phyloP scores from a whole-genome alignment of 2,113 vertebrate genomes.

The Eclectus roratus region DNA sequence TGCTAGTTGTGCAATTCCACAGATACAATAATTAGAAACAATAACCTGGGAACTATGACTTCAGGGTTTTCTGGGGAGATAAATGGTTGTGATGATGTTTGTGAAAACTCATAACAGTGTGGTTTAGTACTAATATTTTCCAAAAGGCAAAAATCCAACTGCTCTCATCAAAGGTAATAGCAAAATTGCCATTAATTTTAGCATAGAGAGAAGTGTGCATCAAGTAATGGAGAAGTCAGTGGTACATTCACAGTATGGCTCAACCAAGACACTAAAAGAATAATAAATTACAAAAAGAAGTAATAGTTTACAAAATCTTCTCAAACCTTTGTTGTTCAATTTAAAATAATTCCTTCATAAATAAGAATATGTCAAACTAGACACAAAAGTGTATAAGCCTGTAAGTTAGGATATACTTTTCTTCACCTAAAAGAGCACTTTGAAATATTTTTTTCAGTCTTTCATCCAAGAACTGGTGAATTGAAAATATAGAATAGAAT shows the following conservation, averaged over 20 bases:
- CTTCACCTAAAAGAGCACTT: neutral
- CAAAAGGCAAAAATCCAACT: neutral
- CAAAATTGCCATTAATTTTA: neutral
- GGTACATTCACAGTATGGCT: neutral
- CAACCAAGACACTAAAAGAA: neutral
- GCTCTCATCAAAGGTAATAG: neutral
- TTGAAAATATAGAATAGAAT: neutral
- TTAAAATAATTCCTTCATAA: neutral
- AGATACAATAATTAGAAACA: neutral
- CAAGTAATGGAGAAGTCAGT: neutral
- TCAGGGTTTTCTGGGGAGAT: neutral
- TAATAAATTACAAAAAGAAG: neutral
- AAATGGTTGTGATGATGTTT: neutral
- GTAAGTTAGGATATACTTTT: neutral
- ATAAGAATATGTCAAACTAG: neutral
- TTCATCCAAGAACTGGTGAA: neutral
- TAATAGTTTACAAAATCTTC: neutral
- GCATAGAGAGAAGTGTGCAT: neutral
- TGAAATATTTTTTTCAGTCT: neutral
- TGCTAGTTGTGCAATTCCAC: neutral
- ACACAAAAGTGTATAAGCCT: neutral
- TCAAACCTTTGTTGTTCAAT: neutral
- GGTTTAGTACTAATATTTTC: neutral
- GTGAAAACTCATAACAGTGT: neutral
- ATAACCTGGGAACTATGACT: neutral